Evolutionary conservation across 1,140 invertebrate genomes (phyloP), one percentile per base, ranked within the genome.

Genomic region (Panagrolaimus sp.): DNA sequence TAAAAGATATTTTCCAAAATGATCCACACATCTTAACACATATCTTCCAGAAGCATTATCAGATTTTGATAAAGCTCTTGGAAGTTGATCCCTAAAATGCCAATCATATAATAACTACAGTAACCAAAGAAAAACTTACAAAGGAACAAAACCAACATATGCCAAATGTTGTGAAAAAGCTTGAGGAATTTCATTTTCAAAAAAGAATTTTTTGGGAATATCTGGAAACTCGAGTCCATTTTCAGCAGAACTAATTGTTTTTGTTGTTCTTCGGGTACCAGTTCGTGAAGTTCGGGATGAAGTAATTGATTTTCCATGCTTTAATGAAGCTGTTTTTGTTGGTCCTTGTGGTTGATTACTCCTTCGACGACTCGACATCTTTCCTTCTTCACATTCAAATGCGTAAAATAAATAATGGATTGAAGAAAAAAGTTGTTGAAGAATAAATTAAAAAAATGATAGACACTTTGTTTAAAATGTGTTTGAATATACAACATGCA

Each of bases 1-100:
- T n/a, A 52, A 21, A 8, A 52, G 15, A 14, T 21, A 52, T 24
- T 52, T 52, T 24, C 48, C 48, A n/a, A 52, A 21, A 52, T 52
- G 48, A 8, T 52, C 48, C 7, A 52, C 48, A 52, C 48, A 52
- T 52, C 48, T n/a, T 15, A 14, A 9, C 9, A 52, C 14, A 15
- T 9, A 52, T 24, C 14, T 8, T 52, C 48, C 48, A 14, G 26
- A 52, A 7, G 8, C 26, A 24, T 14, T 52, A 24, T 14, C 48
- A 15, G n/a, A n/a, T 12, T 52, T 8, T 8, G 17, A n/a, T n/a
- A 52, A 24, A 21, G 1, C 0, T 52, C 48, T n/a, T 15, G 48
- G 48, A 52, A 52, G 48, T 24, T 52, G 48, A 12, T 52, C 48
- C 17, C 48, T 52, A 24, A 52, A 52, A 52, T n/a, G n/a, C 17